Evolutionary conservation across 2,797 vertebrate genomes (phyloP).

Genomic region (Neopelma chrysocephalum): DNA sequence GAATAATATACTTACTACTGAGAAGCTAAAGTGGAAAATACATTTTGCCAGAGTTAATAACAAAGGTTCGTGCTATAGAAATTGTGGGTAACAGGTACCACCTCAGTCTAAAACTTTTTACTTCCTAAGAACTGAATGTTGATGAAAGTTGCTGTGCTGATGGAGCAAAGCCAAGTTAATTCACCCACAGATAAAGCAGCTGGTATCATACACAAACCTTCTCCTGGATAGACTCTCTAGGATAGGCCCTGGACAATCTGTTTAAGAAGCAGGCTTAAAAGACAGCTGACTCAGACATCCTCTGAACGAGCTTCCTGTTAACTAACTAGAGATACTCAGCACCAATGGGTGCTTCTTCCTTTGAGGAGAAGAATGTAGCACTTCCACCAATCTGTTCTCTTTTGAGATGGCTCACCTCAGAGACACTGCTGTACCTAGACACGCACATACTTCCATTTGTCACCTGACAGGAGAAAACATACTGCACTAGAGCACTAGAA

Average conservation of each 20-base stretch:
- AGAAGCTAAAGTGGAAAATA: conserved; percentile 18
- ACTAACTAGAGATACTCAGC: neutral
- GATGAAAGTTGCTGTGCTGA: neutral
- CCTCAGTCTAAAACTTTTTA: neutral
- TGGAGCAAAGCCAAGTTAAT: conserved; percentile 10
- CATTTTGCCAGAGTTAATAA: conserved; percentile 10
- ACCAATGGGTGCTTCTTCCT: neutral
- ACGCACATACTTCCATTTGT: neutral
- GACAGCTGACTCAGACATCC: neutral
- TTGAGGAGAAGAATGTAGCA: neutral
- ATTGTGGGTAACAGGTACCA: neutral
- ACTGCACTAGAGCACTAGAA: neutral
- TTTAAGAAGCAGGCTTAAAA: neutral
- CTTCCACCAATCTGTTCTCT: neutral
- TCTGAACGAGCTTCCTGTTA: neutral
- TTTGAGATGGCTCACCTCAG: neutral
- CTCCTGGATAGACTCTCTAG: neutral
- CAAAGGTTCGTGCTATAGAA: neutral
- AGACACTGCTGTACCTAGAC: neutral
- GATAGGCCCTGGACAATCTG: neutral
- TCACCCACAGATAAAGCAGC: neutral
- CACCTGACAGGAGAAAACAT: neutral
- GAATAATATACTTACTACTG: conserved; percentile 33
- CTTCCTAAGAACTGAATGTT: neutral
- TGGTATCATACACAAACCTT: neutral